Conservation (phyloP, 2,888 invertebrate species). For the Dryobota labecula region DNA sequence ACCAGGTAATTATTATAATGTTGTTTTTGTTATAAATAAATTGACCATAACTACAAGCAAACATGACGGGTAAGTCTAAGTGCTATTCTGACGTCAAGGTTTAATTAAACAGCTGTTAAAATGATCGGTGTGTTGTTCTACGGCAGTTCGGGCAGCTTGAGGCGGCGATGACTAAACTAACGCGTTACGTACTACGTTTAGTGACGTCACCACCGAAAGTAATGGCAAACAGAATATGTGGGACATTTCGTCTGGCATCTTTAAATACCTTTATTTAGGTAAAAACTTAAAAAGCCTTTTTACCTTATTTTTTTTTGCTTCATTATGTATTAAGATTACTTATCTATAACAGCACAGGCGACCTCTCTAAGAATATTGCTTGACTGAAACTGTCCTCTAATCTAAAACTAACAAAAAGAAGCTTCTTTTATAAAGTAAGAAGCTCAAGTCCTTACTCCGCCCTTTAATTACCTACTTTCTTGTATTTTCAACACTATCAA, state of each 20-base stretch:
- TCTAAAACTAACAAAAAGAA: background rate
- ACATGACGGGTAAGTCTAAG: background rate
- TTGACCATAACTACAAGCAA: background rate
- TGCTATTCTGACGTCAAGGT: slow-evolving; percentile 11
- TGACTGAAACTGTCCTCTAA: background rate
- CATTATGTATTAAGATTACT: background rate
- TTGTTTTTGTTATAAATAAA: background rate
- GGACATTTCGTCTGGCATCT: background rate
- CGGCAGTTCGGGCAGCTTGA: slow-evolving; percentile 1
- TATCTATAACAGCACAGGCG: background rate
- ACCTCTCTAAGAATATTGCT: no score
- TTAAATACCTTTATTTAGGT: background rate
- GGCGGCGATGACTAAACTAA: slow-evolving; percentile 23
- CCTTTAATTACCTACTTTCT: slow-evolving; percentile 14
- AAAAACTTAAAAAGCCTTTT: background rate
- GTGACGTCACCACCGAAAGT: slow-evolving; percentile 40
- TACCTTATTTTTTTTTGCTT: background rate
- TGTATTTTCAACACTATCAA: slow-evolving; percentile 26
- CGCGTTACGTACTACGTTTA: background rate
- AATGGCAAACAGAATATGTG: slow-evolving; percentile 14
- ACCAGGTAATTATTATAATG: no score
- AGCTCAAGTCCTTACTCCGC: background rate
- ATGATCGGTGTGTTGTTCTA: slow-evolving; percentile 4
- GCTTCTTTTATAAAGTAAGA: background rate
- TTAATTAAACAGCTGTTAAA: slow-evolving; percentile 36